Evolutionary conservation across 2,888 invertebrate genomes (phyloP), one percentile per base, ranked within the genome.

Genomic region (Chromoteleia sp.): DNA sequence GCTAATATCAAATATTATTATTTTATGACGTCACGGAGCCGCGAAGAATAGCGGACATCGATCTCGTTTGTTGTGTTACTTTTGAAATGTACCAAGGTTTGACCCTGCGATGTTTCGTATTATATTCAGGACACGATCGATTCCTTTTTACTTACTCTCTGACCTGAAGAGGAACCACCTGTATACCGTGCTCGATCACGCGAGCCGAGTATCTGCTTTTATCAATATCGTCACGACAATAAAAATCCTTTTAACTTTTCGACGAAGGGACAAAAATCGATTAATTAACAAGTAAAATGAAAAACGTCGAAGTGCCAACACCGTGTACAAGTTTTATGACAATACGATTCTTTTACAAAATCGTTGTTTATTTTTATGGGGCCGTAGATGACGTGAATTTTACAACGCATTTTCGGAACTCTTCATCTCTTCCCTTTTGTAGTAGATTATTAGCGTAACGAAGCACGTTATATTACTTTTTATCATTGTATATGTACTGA

Each of bases 71-170:
- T n/a, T n/a, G 61, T 70, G 63, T 61, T 77, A 70, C 70, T 70
- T 70, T 63, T 61, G 58, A 70, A 77, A 77, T 70, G 70, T 77
- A 77, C 56, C 77, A 77, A 77, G 68, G 77, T 77, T 77, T 77
- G 70, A 70, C 77, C 77, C 77, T 77, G 77, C 48, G 67, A 75
- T 67, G 77, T 63, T 70, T 77, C 56, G 70, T 77, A 68, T 77
- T 68, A 77, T 70, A 77, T 70, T 56, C 77, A 78, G 78, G 78
- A 59, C 78, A 50, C 78, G 71, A 78, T 78, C 78, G 78, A 71
- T 78, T 78, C 50, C 78, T 70, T 77, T 77, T 77, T 74, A 71
- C 78, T 70, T 65, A 71, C 78, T 70, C 70, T 78, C 58, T 70
- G 76, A 54, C 76, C 76, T 61, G 76, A 71, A 65, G 65, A 78